Evolutionary conservation across 1,140 invertebrate genomes (phyloP).

Genomic region (Paraescarpia echinospica): DNA sequence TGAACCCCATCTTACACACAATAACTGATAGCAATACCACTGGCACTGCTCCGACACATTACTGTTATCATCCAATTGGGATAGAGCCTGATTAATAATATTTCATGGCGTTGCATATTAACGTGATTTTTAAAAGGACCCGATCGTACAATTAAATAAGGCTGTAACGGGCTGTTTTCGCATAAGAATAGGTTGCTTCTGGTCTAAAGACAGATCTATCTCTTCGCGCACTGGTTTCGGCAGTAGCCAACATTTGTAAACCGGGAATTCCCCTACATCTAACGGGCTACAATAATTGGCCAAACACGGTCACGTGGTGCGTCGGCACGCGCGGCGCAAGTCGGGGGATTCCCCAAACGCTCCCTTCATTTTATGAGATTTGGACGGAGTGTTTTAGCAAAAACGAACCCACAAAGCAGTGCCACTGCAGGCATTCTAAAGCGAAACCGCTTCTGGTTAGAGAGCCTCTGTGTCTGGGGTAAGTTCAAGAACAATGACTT

Average conservation of each 20-base stretch:
- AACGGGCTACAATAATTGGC: neutral
- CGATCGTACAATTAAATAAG: neutral
- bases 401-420: neutral
- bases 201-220: neutral
- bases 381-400: neutral
- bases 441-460: neutral
- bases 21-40: too few relatives aligned
- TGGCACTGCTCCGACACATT: too few relatives aligned
- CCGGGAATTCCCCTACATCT: neutral
- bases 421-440: neutral
- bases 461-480: neutral
- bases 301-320: neutral
- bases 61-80: too few relatives aligned
- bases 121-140: neutral
- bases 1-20: too few relatives aligned
- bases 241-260: neutral
- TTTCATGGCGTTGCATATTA: neutral
- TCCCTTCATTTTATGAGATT: neutral
- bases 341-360: slow-evolving; percentile 2
- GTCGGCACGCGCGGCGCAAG: neutral
- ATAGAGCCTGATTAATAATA: neutral
- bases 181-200: neutral
- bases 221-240: neutral
- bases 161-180: neutral
- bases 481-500: slow-evolving; percentile 1